phyloP scores from a whole-genome alignment of 2,888 invertebrate species.

The Chalcis sispes region DNA sequence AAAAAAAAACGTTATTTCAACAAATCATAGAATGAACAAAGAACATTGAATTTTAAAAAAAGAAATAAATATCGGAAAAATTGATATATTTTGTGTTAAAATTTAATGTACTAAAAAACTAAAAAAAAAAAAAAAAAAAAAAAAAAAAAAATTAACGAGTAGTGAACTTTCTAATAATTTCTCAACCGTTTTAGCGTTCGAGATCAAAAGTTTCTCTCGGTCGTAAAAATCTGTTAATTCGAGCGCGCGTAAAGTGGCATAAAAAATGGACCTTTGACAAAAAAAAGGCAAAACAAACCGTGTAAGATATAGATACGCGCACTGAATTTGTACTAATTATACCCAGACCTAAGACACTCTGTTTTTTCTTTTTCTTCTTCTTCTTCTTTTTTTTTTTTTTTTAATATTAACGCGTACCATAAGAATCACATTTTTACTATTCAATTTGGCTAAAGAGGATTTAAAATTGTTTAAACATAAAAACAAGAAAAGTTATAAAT shows the following conservation, averaged over 20 bases:
- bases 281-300: conserved; percentile 16
- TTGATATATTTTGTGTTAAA: not conserved
- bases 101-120: no score
- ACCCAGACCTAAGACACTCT: not conserved
- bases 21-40: no score
- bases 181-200: not conserved
- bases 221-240: conserved; percentile 35
- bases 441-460: not conserved
- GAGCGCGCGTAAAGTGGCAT: not conserved
- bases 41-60: not conserved
- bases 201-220: conserved; percentile 29
- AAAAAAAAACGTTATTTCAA: not conserved
- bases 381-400: no score
- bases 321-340: conserved; percentile 35
- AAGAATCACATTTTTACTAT: not conserved
- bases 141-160: no score
- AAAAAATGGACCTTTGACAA: not conserved
- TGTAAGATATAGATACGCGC: conserved; percentile 14
- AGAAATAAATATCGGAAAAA: not conserved
- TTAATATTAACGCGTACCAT: no score
- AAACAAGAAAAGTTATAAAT: not conserved
- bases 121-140: no score
- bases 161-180: no score
- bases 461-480: not conserved
- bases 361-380: not conserved